phyloP scores from a whole-genome alignment of 2,888 invertebrate species.

The Calephelis perditalis region DNA sequence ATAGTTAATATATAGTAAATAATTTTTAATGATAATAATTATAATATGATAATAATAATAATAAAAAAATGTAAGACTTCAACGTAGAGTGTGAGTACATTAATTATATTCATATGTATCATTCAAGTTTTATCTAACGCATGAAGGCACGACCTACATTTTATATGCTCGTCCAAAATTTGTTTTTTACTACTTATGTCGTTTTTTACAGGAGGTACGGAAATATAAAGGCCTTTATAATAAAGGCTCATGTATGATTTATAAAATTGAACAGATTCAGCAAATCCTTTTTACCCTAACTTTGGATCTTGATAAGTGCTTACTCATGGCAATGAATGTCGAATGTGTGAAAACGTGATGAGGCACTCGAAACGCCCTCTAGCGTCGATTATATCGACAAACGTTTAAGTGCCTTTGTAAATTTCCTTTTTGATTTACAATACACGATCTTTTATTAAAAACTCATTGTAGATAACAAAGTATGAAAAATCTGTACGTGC shows the following conservation, averaged over 20 bases:
- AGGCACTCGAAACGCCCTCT: constrained; percentile 35
- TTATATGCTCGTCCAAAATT: too few species aligned
- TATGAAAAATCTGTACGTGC: constrained; percentile 10
- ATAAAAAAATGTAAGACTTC: too few species aligned
- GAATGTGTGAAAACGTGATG: constrained; percentile 49
- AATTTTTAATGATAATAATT: too few species aligned
- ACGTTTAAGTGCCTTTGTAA: constrained; percentile 32
- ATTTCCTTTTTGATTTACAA: constrained; percentile 30
- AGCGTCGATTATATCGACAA: constrained; percentile 37
- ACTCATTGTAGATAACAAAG: constrained; percentile 13
- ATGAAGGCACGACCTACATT: too few species aligned
- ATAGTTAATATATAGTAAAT: too few species aligned
- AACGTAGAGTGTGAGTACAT: too few species aligned
- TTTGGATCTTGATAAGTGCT: constrained; percentile 42
- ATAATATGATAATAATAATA: too few species aligned
- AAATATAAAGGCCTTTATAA: too few species aligned
- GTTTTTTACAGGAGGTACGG: too few species aligned
- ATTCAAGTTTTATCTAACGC: too few species aligned
- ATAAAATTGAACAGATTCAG: constrained; percentile 23
- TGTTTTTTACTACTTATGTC: too few species aligned
- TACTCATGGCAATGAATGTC: constrained; percentile 61
- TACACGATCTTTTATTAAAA: constrained; percentile 24
- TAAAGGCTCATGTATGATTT: neutral
- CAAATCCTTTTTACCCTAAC: constrained; percentile 20
- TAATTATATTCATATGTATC: too few species aligned